These are phyloP conservation scores for Melanargia galathea DNA, from an alignment of 2,888 invertebrate species.

Conservation along the genomic window DNA sequence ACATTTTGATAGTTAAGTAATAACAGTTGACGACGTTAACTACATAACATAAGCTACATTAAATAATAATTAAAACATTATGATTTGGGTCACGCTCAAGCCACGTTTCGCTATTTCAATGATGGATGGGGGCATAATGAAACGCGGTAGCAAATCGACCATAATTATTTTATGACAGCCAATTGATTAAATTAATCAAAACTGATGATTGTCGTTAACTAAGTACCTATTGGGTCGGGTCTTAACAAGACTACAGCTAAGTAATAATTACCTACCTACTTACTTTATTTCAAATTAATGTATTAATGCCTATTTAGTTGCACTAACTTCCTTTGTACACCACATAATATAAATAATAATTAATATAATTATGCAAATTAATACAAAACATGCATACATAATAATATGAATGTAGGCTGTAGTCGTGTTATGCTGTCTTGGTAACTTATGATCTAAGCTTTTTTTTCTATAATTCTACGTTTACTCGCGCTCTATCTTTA, in stretches of 20 bases:
- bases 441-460: neutral
- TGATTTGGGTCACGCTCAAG: slow-evolving; percentile 20
- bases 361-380: too few relatives aligned
- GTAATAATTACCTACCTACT: neutral
- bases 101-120: slow-evolving; percentile 20
- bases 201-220: slow-evolving; percentile 29
- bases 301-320: too few relatives aligned
- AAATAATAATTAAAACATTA: slow-evolving; percentile 23
- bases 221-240: neutral
- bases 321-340: too few relatives aligned
- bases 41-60: slow-evolving; percentile 17
- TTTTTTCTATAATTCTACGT: too few relatives aligned
- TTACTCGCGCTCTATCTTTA: too few relatives aligned
- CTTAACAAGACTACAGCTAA: neutral
- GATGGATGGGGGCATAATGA: slow-evolving; percentile 40
- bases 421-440: neutral
- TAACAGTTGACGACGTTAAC: neutral
- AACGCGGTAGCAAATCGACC: slow-evolving; percentile 36
- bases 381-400: neutral
- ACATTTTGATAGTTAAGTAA: too few relatives aligned
- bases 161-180: slow-evolving; percentile 44
- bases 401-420: neutral
- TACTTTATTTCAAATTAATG: neutral
- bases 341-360: too few relatives aligned
- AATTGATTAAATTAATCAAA: slow-evolving; percentile 45